Evolutionary conservation across 2,888 invertebrate genomes (phyloP).

Genomic region (Yponomeuta sedellus): DNA sequence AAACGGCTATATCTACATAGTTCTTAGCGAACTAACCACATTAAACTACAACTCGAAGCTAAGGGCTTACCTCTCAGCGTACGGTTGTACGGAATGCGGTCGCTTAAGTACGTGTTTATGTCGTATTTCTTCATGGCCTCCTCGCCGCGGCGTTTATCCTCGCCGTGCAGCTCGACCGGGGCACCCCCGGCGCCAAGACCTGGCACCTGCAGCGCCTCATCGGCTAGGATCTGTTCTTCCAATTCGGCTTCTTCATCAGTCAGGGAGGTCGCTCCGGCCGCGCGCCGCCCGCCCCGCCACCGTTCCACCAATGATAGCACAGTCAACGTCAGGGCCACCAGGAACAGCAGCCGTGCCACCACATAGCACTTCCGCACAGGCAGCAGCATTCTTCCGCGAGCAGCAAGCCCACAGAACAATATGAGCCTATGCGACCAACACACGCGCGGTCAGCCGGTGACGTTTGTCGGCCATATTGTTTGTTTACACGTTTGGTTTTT

Average conservation of each 20-base stretch:
- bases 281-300: constrained; percentile 59
- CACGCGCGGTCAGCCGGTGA: constrained; percentile 19
- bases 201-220: constrained; percentile 80
- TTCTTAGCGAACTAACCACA: not conserved
- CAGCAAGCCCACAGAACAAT: constrained; percentile 15
- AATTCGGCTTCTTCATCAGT: constrained; percentile 32
- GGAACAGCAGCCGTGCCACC: constrained; percentile 48
- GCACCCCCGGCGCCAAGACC: constrained; percentile 84
- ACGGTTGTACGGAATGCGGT: constrained; percentile 90
- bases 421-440: constrained; percentile 10
- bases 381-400: constrained; percentile 48
- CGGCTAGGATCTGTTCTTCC: constrained; percentile 74
- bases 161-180: constrained; percentile 79
- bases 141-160: constrained; percentile 81
- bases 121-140: constrained; percentile 87
- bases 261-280: constrained; percentile 36
- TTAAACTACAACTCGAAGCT: not conserved
- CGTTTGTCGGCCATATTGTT: constrained; percentile 35
- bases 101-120: constrained; percentile 91
- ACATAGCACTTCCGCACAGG: constrained; percentile 63
- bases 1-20: no score
- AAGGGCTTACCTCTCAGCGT: constrained; percentile 77
- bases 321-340: constrained; percentile 50
- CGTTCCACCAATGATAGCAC: constrained; percentile 55
- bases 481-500: not conserved